Evolutionary conservation across 2,113 vertebrate species (phyloP).

Genomic region (Bos javanicus): DNA sequence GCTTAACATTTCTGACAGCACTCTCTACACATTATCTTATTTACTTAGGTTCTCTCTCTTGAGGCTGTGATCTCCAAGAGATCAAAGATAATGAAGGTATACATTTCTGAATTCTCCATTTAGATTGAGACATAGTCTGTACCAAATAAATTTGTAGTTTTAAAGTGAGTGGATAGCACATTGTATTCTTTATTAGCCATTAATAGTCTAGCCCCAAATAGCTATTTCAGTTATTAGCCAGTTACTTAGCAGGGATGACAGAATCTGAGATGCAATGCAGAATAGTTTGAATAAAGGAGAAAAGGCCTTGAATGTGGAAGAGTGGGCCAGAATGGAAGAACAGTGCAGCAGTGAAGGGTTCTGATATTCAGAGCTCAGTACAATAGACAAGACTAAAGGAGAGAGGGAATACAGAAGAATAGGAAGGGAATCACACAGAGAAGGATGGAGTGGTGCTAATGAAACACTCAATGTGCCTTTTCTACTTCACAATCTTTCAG

Average conservation of each 20-base stretch:
- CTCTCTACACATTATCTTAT: background rate
- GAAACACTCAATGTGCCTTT: conserved; percentile 20
- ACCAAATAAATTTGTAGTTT: background rate
- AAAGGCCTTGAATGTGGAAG: background rate
- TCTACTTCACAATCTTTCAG: conserved; percentile 7
- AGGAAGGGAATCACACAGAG: background rate
- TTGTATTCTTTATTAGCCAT: background rate
- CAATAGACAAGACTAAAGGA: background rate
- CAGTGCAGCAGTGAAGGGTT: background rate
- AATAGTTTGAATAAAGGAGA: background rate
- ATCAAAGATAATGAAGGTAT: background rate
- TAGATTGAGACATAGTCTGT: background rate
- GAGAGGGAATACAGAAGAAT: background rate
- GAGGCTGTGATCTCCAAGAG: background rate
- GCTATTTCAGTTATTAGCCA: background rate
- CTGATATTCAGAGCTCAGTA: background rate
- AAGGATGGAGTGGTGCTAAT: conserved; percentile 38
- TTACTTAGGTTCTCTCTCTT: background rate
- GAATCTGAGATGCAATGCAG: background rate
- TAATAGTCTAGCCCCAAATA: background rate
- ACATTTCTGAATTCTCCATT: background rate
- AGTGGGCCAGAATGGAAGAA: background rate
- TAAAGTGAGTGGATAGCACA: background rate
- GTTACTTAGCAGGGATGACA: background rate
- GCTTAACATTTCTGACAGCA: background rate